Evolutionary conservation across 2,888 invertebrate species (phyloP).

Genomic region (Embidobia sp.): DNA sequence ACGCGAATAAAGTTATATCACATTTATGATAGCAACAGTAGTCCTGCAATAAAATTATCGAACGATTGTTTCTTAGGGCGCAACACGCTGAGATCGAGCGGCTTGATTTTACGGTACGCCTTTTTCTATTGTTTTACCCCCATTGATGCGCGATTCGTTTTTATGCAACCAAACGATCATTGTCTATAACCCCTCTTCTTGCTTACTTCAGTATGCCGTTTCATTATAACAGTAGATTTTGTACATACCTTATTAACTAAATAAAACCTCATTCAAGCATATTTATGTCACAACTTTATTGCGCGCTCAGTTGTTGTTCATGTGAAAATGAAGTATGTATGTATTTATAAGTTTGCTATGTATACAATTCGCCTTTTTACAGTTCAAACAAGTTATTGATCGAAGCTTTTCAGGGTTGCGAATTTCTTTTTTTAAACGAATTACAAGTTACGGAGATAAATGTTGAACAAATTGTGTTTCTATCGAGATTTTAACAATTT

Average conservation of each 20-base stretch:
- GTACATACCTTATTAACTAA: conserved; percentile 33
- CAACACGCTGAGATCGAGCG: conserved; percentile 23
- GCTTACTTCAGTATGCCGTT: neutral
- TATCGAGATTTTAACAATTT: too few relatives aligned
- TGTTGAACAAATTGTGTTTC: too few relatives aligned
- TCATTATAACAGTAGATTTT: conserved; percentile 44
- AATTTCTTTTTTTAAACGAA: too few relatives aligned
- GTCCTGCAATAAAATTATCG: conserved; percentile 53
- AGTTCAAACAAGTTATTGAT: too few relatives aligned
- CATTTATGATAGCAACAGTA: conserved; percentile 46
- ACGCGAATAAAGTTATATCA: conserved; percentile 46
- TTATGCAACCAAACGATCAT: too few relatives aligned
- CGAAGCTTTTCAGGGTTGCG: too few relatives aligned
- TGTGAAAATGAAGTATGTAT: conserved; percentile 18
- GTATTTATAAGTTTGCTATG: conserved; percentile 32
- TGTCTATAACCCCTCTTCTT: too few relatives aligned
- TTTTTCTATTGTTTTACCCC: neutral
- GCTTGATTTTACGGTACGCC: too few relatives aligned
- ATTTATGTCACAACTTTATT: conserved; percentile 41
- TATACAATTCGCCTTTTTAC: conserved; percentile 26
- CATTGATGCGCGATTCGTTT: too few relatives aligned
- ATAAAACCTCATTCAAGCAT: conserved; percentile 22
- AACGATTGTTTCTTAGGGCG: conserved; percentile 59
- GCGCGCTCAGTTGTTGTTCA: conserved; percentile 19
- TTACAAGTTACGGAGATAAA: too few relatives aligned